A percentile compares a stretch with the other conserved stretches of the same genome.
Evolutionary conservation across 1,140 invertebrate species (phyloP).

Genomic region (Drosophila baimaii): DNA sequence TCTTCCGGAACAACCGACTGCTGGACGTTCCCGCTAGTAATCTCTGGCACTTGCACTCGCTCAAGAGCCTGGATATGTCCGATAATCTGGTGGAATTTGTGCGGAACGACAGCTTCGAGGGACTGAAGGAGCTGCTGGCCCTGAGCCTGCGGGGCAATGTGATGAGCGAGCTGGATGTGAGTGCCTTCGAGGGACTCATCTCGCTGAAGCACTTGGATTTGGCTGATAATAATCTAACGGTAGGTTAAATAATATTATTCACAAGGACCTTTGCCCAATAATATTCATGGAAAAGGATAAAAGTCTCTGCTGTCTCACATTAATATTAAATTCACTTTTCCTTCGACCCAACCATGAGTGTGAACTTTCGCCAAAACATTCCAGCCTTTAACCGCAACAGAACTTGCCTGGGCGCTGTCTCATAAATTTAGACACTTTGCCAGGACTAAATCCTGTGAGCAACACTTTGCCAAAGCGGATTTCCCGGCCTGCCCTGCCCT

Average conservation of each 20-base stretch:
- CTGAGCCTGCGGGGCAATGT: constrained; percentile 90
- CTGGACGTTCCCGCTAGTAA: constrained; percentile 89
- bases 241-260: constrained; percentile 48
- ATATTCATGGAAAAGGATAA: neutral
- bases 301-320: neutral
- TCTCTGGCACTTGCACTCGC: constrained; percentile 87
- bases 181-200: constrained; percentile 88
- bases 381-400: neutral
- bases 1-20: constrained; percentile 91
- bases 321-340: constrained; percentile 29
- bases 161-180: constrained; percentile 88
- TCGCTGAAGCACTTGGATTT: constrained; percentile 90
- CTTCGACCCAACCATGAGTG: constrained; percentile 12
- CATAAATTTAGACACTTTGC: constrained; percentile 76
- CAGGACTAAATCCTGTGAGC: constrained; percentile 71
- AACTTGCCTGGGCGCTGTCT: constrained; percentile 18
- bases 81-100: constrained; percentile 90
- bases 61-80: constrained; percentile 89
- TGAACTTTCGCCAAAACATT: constrained; percentile 38
- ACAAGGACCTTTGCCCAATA: neutral
- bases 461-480: constrained; percentile 77
- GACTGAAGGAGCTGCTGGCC: constrained; percentile 87
- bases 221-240: constrained; percentile 92
- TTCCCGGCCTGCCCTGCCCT: constrained; percentile 18
- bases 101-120: constrained; percentile 88